These are phyloP conservation scores for Girardinus metallicus DNA, from an alignment of 2,797 vertebrate genomes.

Conservation along the genomic window DNA sequence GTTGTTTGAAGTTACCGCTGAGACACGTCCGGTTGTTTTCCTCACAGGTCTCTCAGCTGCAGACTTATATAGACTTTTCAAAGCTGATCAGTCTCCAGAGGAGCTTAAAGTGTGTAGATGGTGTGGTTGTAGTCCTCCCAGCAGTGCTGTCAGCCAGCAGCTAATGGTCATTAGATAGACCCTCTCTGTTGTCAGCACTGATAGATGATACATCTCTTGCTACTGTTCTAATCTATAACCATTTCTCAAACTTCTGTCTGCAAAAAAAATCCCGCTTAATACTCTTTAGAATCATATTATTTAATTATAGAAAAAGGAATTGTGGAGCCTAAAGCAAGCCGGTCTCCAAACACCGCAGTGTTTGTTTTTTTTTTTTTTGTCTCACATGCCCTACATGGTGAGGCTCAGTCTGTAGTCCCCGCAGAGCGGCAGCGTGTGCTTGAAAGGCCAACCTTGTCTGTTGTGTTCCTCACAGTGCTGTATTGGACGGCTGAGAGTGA, in stretches of 20 bases:
- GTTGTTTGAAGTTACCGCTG: slow-evolving; percentile 73
- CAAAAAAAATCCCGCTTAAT: slow-evolving; percentile 74
- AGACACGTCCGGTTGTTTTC: slow-evolving; percentile 67
- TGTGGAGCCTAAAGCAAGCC: slow-evolving; percentile 12
- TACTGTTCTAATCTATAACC: slow-evolving; percentile 71
- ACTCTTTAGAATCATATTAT: slow-evolving; percentile 74
- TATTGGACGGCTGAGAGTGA: slow-evolving; percentile 88
- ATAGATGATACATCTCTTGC: slow-evolving; percentile 79
- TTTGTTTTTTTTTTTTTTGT: slow-evolving; percentile 35
- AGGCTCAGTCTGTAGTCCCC: slow-evolving; percentile 57
- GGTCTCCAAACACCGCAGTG: slow-evolving; percentile 37
- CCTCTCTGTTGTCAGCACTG: slow-evolving; percentile 78
- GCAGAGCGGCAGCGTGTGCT: slow-evolving; percentile 72
- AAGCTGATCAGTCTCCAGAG: slow-evolving; percentile 79
- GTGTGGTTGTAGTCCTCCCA: slow-evolving; percentile 76
- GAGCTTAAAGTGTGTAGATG: slow-evolving; percentile 72
- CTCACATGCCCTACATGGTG: slow-evolving; percentile 62
- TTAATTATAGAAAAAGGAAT: slow-evolving; percentile 73
- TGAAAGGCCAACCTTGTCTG: slow-evolving; percentile 83
- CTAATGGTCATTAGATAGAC: slow-evolving; percentile 83
- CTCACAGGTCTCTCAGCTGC: slow-evolving; percentile 68
- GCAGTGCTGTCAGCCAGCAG: slow-evolving; percentile 77
- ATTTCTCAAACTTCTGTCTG: slow-evolving; percentile 76
- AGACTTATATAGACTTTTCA: slow-evolving; percentile 77
- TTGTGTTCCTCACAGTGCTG: slow-evolving; percentile 87